Percentiles rank a stretch among this genome's conserved stretches.
phyloP scores from a whole-genome alignment of 2,113 vertebrate genomes.

The Brachypteracias leptosomus region DNA sequence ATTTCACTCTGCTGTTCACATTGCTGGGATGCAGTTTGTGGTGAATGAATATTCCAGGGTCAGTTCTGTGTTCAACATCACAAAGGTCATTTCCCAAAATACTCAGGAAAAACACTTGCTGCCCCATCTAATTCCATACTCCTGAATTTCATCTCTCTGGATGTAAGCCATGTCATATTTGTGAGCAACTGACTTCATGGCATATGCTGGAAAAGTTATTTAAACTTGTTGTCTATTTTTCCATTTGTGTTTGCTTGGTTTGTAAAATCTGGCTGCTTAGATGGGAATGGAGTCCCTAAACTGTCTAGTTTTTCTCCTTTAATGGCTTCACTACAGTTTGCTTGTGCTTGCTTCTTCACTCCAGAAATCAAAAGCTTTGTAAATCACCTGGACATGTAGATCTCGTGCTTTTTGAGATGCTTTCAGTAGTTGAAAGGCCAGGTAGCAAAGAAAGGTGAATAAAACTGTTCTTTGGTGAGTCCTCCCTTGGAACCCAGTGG shows the following conservation, averaged over 20 bases:
- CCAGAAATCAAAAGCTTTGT: neutral
- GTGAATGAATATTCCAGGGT: neutral
- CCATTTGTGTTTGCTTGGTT: neutral
- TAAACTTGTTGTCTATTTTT: neutral
- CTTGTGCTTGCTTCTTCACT: neutral
- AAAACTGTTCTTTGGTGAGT: neutral
- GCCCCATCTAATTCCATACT: neutral
- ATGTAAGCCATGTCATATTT: neutral
- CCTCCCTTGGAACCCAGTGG: neutral
- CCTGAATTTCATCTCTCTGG: neutral
- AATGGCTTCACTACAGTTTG: neutral
- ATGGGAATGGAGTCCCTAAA: neutral
- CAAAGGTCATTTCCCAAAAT: neutral
- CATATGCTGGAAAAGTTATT: neutral
- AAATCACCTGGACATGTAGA: too few species aligned
- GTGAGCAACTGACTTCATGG: neutral
- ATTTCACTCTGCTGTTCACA: neutral
- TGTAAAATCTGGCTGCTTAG: neutral
- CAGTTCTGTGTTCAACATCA: neutral
- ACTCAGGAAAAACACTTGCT: neutral
- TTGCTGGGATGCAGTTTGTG: neutral
- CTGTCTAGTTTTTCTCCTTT: neutral
- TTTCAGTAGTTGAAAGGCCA: neutral
- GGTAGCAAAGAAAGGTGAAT: neutral
- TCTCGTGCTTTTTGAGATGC: neutral